Conservation (phyloP, 2,113 vertebrate genomes). For the Procavia capensis region DNA sequence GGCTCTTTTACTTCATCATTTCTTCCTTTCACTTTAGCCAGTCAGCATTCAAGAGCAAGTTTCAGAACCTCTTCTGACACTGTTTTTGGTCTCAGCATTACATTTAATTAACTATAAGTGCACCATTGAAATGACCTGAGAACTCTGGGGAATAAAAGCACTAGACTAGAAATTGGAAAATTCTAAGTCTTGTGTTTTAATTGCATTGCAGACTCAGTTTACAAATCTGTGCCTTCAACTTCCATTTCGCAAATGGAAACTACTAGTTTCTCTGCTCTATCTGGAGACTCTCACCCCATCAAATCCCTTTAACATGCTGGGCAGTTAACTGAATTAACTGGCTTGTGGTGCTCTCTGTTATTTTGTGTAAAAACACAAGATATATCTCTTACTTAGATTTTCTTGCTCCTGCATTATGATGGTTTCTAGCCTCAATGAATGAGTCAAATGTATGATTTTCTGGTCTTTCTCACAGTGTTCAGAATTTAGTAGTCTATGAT, state of each 20-base stretch:
- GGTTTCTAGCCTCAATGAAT: neutral
- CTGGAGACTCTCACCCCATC: neutral
- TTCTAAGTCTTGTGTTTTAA: neutral
- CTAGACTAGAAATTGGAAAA: neutral
- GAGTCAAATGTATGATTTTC: neutral
- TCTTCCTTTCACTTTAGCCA: too few species aligned
- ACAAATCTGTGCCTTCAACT: neutral
- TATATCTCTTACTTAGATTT: neutral
- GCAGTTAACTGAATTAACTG: neutral
- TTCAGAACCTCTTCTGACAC: too few species aligned
- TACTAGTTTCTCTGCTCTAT: neutral
- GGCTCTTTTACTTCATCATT: too few species aligned
- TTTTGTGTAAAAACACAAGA: neutral
- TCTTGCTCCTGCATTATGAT: neutral
- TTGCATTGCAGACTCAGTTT: neutral
- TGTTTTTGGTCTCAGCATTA: too few species aligned
- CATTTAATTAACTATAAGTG: neutral
- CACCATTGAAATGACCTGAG: neutral
- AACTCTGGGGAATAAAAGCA: neutral
- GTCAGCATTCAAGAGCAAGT: too few species aligned
- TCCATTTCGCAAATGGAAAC: neutral
- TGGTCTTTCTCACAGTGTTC: neutral
- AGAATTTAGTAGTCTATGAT: neutral
- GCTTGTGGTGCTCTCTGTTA: neutral
- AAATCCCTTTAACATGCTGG: neutral